Evolutionary conservation across 1,140 invertebrate genomes (phyloP).

Genomic region (Dendroctonus valens): DNA sequence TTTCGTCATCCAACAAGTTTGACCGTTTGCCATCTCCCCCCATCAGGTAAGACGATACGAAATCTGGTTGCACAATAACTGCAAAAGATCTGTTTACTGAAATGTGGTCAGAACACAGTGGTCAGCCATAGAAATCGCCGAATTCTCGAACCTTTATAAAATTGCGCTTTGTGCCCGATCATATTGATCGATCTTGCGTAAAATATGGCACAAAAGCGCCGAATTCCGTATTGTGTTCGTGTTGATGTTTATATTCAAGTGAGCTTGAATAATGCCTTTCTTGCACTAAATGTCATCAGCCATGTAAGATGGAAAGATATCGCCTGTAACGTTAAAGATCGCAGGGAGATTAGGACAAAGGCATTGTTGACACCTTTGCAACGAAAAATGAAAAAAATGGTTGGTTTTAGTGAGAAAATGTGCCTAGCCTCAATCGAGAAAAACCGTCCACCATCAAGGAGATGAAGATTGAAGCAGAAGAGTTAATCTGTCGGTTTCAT

Average conservation of each 20-base stretch:
- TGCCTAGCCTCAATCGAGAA: no score
- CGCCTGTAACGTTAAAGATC: constrained; percentile 26
- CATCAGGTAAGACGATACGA: constrained; percentile 19
- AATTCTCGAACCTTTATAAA: constrained; percentile 12
- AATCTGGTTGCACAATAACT: constrained; percentile 10
- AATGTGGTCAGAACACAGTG: constrained; percentile 32
- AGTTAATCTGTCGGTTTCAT: no score
- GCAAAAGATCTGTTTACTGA: constrained; percentile 33
- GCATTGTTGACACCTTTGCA: no score
- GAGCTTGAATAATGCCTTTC: constrained; percentile 32
- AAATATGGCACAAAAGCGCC: constrained; percentile 32
- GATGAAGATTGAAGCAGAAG: no score
- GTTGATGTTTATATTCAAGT: constrained; percentile 36
- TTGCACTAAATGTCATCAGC: constrained; percentile 26
- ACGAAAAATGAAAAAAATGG: no score
- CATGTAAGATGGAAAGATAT: constrained; percentile 32
- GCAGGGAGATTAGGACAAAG: constrained; percentile 16
- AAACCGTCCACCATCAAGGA: no score
- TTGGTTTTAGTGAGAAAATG: no score
- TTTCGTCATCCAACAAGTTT: no score
- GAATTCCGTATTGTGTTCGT: constrained; percentile 26
- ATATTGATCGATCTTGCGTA: constrained; percentile 29
- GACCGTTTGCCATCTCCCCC: no score
- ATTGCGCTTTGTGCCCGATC: constrained; percentile 17
- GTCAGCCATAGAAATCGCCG: constrained; percentile 27